Conservation (phyloP, 2,797 vertebrate species). For the Anomalospiza imberbis region DNA sequence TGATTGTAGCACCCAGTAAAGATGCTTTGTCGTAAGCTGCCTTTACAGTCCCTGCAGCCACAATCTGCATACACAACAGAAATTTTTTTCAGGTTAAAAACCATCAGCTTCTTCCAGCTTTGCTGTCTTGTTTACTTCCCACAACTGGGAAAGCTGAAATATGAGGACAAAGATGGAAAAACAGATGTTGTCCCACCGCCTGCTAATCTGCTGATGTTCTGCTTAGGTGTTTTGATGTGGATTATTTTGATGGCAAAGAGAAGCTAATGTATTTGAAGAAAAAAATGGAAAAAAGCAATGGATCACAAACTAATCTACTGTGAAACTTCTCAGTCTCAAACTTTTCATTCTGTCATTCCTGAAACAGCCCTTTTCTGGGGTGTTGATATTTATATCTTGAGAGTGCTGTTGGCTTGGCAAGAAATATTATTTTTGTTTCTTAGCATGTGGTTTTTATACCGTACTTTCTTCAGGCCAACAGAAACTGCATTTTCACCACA, state of each 20-base stretch:
- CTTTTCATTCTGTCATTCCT: background rate
- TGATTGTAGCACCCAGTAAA: conserved; percentile 69
- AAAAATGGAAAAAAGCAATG: background rate
- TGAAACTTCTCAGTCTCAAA: background rate
- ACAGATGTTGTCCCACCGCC: background rate
- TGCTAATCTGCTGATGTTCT: background rate
- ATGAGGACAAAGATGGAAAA: background rate
- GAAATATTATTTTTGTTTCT: background rate
- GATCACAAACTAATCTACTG: background rate
- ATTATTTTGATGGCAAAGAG: background rate
- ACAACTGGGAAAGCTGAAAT: background rate
- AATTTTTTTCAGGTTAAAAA: background rate
- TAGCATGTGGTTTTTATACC: background rate
- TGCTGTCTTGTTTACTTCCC: background rate
- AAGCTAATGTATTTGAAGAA: background rate
- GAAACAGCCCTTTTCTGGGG: background rate
- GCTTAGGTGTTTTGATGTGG: background rate
- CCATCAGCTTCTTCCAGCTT: background rate
- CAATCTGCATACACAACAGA: background rate
- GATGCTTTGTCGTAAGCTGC: background rate
- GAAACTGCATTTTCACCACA: background rate
- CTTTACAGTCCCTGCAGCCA: background rate
- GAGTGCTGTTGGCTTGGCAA: background rate
- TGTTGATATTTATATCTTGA: background rate
- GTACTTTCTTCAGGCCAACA: background rate